Evolutionary conservation across 1,140 invertebrate genomes (phyloP).

Genomic region (Anoplophora glabripennis): DNA sequence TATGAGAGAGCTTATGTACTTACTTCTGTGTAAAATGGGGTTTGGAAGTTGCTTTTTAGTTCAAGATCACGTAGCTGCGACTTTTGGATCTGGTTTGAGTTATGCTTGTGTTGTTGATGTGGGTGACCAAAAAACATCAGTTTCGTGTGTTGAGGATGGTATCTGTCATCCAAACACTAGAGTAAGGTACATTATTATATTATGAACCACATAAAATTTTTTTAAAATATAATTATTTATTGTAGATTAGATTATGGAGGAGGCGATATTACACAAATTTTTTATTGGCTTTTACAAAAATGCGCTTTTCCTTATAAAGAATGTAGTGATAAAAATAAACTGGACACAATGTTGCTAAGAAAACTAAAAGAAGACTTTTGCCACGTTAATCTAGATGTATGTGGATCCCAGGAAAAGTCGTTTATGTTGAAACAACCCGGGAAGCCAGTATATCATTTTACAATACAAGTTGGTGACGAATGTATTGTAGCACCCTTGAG

Average conservation of each 20-base stretch:
- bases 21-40: constrained; percentile 78
- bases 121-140: constrained; percentile 91
- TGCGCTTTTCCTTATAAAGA: constrained; percentile 85
- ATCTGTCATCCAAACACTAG: constrained; percentile 87
- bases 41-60: constrained; percentile 85
- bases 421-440: constrained; percentile 75
- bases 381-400: constrained; percentile 86
- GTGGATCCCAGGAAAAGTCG: constrained; percentile 76
- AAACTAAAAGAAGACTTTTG: constrained; percentile 88
- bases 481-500: constrained; percentile 86
- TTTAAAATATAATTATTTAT: background rate
- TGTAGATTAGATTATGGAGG: constrained; percentile 81
- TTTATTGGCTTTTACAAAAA: constrained; percentile 83
- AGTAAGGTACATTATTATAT: constrained; percentile 46
- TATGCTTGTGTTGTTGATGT: constrained; percentile 94
- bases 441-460: constrained; percentile 70
- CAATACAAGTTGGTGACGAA: constrained; percentile 86
- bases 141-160: constrained; percentile 95
- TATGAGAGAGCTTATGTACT: constrained; percentile 78
- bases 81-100: constrained; percentile 88
- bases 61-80: constrained; percentile 87
- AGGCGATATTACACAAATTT: constrained; percentile 81
- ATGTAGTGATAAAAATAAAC: constrained; percentile 66
- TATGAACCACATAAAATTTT: constrained; percentile 40
- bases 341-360: constrained; percentile 73